phyloP scores from a whole-genome alignment of 2,113 vertebrate genomes.

The Orcinus orca region DNA sequence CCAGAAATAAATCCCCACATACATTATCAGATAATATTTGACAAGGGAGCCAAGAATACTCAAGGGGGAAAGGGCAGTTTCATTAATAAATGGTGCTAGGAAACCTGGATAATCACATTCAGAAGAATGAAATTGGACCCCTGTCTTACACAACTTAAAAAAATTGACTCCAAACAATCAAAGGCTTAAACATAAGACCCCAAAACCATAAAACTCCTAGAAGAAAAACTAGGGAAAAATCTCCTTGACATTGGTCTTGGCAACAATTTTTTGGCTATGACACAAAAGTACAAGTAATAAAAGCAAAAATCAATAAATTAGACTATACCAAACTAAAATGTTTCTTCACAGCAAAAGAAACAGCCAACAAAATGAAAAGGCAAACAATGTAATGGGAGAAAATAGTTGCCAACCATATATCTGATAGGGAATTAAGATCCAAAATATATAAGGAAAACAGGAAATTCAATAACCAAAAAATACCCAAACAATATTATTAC shows the following conservation, averaged over 20 bases:
- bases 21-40: not conserved
- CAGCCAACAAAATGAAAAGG: not conserved
- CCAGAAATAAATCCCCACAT: not conserved
- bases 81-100: not conserved
- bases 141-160: not conserved
- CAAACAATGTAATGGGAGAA: not conserved
- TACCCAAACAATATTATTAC: not conserved
- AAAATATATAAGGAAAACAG: not conserved
- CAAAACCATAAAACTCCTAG: not conserved
- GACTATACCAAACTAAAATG: not conserved
- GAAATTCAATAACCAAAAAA: not conserved
- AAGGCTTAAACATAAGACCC: not conserved
- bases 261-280: not conserved
- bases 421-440: not conserved
- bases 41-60: not conserved
- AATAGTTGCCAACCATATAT: not conserved
- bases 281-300: not conserved
- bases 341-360: not conserved
- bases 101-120: not conserved
- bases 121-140: not conserved
- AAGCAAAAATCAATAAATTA: not conserved
- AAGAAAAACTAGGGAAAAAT: not conserved
- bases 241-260: not conserved
- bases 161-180: not conserved
- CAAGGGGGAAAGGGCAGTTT: not conserved